Evolutionary conservation across 2,888 invertebrate genomes (phyloP).

Genomic region (Nomada ferruginata): DNA sequence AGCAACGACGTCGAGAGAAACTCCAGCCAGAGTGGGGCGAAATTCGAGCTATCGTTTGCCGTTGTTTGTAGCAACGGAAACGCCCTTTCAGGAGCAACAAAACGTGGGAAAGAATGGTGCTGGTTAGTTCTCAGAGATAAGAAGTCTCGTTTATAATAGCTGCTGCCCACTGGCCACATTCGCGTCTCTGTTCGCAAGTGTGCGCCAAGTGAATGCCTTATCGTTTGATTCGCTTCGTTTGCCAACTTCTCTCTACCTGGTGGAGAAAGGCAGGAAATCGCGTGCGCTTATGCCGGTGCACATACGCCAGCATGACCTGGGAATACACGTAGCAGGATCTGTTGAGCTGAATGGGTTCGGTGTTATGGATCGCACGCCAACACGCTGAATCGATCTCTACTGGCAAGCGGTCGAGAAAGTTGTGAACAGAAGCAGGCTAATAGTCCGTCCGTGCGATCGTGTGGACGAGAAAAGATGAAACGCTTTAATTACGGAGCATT

Average conservation of each 20-base stretch:
- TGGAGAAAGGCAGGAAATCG: conserved; percentile 81
- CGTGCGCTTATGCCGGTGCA: conserved; percentile 60
- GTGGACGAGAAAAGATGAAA: conserved; percentile 27
- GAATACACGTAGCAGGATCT: conserved; percentile 43
- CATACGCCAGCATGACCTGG: conserved; percentile 34
- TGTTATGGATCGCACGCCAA: conserved; percentile 34
- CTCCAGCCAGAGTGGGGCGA: conserved; percentile 29
- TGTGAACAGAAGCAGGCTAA: conserved; percentile 15
- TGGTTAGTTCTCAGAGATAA: conserved; percentile 79
- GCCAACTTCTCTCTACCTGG: conserved; percentile 59
- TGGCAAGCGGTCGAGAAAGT: conserved; percentile 34
- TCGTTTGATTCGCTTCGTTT: conserved; percentile 79
- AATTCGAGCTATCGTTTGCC: conserved; percentile 70
- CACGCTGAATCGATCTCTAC: conserved; percentile 25
- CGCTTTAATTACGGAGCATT: conserved; percentile 28
- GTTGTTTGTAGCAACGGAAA: conserved; percentile 37
- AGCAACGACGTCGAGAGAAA: conserved; percentile 27
- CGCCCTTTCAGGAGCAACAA: conserved; percentile 71
- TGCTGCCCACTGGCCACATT: conserved; percentile 73
- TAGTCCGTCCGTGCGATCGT: conserved; percentile 6
- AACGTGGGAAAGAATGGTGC: conserved; percentile 78
- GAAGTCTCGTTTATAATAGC: conserved; percentile 78
- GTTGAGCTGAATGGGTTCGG: conserved; percentile 53
- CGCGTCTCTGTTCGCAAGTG: conserved; percentile 60
- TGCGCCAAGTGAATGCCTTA: conserved; percentile 76